Base-by-base conservation (phyloP, 2,888 invertebrate species). In the Trissolcus japonicus region DNA sequence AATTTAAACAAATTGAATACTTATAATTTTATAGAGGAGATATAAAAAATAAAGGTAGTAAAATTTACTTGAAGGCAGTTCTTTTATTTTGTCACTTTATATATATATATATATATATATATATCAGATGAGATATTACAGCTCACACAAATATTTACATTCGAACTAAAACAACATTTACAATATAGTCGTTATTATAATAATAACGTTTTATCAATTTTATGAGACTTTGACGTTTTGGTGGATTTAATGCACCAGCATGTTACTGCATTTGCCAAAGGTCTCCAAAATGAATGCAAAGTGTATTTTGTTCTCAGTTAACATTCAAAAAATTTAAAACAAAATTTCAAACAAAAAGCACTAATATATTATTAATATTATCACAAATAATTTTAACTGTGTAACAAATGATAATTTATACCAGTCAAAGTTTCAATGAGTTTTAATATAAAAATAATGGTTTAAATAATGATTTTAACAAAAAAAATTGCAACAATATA, bases 111-210 rank as follows among this genome's bases (percentile, higher is more conserved):
- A 82, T 82, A 84, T 35, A 35, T 35, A 81, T 83, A 82, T 79
- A 80, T 79, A 82, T 82, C n/a, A n/a, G n/a, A 84, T 83, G 81
- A 82, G 81, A 81, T 81, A 81, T 82, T 85, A 86, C 86, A 86
- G 81, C 80, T 84, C 86, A 88, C 86, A 87, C 84, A 81, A 86
- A 84, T 86, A 87, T 86, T 84, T 87, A 86, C 83, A 86, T 81
- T 82, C 78, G 82, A 81, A 85, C 85, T 81, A 82, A 84, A 84
- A 82, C 11, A 9, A 86, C 86, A 87, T 86, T 86, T 85, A 87
- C 86, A 87, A 82, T 75, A 65, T 80, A 80, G 78, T 79, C 77
- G 16, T 25, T 80, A 79, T 80, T 77, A n/a, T 25, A 73, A 71
- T 25, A 73, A 73, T 57, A 72, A 76, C 71, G 57, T 77, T 63